phyloP scores from a whole-genome alignment of 2,113 vertebrate species.

The Phalacrocorax carbo region DNA sequence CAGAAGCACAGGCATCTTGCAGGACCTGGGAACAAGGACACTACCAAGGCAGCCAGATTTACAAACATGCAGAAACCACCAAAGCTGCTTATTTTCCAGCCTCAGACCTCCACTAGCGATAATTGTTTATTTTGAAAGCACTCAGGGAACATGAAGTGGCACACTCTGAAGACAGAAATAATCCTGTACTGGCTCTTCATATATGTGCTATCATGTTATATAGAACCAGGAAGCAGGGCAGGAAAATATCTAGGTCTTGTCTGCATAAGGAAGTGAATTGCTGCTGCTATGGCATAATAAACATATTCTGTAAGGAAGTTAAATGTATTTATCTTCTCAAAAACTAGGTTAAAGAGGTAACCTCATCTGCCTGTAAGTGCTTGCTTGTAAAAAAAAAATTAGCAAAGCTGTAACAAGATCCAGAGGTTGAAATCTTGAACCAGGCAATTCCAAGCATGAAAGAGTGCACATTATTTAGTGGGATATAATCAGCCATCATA shows the following conservation, averaged over 20 bases:
- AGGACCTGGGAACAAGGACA: not conserved
- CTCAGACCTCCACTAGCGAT: not conserved
- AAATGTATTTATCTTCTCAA: not conserved
- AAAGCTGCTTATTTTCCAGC: not conserved
- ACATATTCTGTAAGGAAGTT: not conserved
- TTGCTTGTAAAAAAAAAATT: not conserved
- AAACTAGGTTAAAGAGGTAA: not conserved
- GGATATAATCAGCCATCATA: not conserved
- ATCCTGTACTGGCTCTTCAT: not conserved
- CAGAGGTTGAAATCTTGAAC: not conserved
- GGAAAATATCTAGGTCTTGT: not conserved
- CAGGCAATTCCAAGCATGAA: not conserved
- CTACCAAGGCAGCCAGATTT: not conserved
- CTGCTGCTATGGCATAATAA: not conserved
- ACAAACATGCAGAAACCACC: not conserved
- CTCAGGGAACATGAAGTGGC: not conserved
- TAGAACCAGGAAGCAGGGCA: not conserved
- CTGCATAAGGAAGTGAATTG: not conserved
- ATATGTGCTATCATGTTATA: not conserved
- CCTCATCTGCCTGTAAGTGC: not conserved
- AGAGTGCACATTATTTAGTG: not conserved
- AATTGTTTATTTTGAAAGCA: not conserved
- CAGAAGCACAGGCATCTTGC: not conserved
- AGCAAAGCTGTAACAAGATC: not conserved
- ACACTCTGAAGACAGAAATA: not conserved